Conservation (phyloP, 2,113 vertebrate species). For the Microcebus murinus region DNA sequence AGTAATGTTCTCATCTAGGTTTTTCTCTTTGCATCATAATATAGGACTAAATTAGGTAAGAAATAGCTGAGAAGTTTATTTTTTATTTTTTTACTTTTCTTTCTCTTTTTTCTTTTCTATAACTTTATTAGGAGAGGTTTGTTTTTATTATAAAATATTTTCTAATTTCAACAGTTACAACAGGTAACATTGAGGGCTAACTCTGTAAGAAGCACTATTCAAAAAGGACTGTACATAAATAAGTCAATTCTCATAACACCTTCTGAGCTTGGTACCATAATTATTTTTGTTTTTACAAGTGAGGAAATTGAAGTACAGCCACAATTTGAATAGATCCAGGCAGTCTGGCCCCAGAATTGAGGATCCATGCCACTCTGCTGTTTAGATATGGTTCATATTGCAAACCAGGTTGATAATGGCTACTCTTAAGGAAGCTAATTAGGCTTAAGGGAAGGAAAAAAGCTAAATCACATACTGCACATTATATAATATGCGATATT, state of each 20-base stretch:
- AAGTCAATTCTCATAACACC: background rate
- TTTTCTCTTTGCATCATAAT: constrained; percentile 37
- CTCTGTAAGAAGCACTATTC: background rate
- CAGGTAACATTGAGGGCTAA: background rate
- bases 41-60: background rate
- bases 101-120: no score
- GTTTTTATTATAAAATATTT: constrained; percentile 43
- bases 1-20: background rate
- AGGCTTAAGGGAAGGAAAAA: background rate
- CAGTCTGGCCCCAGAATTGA: background rate
- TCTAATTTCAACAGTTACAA: constrained; percentile 23
- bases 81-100: background rate
- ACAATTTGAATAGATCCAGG: background rate
- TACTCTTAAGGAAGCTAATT: constrained; percentile 16
- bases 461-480: background rate
- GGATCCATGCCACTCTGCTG: background rate
- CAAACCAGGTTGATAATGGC: background rate
- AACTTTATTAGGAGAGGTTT: background rate
- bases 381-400: background rate
- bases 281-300: constrained; percentile 33
- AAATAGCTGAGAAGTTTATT: constrained; percentile 15
- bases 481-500: background rate
- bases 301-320: background rate
- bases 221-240: background rate
- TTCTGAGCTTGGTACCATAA: background rate